Conservation (phyloP, 2,888 invertebrate species). For the Anorthoa munda region DNA sequence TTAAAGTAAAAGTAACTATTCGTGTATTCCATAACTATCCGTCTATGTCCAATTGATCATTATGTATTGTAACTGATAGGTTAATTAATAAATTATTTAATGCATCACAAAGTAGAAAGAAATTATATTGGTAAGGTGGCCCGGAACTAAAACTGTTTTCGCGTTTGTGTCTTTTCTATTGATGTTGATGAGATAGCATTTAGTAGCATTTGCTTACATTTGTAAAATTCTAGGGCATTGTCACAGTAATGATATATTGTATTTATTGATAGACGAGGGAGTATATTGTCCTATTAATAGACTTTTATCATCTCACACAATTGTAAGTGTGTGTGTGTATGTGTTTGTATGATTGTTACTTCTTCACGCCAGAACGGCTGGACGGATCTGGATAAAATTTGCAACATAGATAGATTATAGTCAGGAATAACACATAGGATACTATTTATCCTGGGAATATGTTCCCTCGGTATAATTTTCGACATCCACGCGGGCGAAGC, state of each 20-base stretch:
- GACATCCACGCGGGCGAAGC: too few species aligned
- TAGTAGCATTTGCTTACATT: background rate
- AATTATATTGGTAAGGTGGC: background rate
- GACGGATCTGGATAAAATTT: too few species aligned
- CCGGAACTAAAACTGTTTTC: background rate
- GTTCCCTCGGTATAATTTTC: too few species aligned
- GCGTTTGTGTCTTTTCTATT: constrained; percentile 49
- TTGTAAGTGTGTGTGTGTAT: too few species aligned
- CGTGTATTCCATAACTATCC: background rate
- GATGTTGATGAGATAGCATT: constrained; percentile 5
- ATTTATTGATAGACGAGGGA: background rate
- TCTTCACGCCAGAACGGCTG: too few species aligned
- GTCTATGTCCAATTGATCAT: background rate
- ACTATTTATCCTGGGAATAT: too few species aligned
- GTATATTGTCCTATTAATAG: background rate
- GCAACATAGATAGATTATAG: too few species aligned
- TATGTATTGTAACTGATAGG: background rate
- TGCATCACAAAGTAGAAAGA: background rate
- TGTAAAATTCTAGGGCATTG: background rate
- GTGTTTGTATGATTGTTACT: too few species aligned
- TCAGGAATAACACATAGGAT: too few species aligned
- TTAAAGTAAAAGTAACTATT: constrained; percentile 25
- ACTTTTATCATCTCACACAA: too few species aligned
- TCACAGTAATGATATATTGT: too few species aligned
- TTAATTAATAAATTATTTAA: too few species aligned